These are phyloP conservation scores for Alectura lathami DNA, from an alignment of 2,113 vertebrate species.

Conservation along the genomic window DNA sequence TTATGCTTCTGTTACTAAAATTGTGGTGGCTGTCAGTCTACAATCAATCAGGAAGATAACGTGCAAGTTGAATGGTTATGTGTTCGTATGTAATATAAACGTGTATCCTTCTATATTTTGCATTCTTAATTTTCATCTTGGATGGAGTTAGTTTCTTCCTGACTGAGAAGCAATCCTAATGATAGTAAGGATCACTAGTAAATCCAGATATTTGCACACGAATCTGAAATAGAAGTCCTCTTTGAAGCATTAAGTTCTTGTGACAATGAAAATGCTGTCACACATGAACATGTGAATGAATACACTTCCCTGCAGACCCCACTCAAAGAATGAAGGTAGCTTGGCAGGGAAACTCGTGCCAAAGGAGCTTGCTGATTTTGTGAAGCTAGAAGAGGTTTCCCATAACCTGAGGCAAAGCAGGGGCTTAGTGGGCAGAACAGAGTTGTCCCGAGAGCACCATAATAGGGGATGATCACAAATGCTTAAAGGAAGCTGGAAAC, in stretches of 20 bases:
- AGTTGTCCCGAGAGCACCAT: not conserved
- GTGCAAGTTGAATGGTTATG: not conserved
- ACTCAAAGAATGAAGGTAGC: not conserved
- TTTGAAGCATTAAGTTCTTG: not conserved
- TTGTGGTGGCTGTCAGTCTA: not conserved
- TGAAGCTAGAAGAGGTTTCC: not conserved
- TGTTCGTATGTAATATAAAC: not conserved
- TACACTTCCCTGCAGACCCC: not conserved
- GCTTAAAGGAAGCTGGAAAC: not conserved
- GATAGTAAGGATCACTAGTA: not conserved
- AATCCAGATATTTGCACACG: not conserved
- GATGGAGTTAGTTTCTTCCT: not conserved
- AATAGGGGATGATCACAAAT: rapidly evolving
- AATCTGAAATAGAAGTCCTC: not conserved
- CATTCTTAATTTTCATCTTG: not conserved
- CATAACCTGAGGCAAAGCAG: not conserved
- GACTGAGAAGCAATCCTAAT: not conserved
- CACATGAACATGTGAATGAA: not conserved
- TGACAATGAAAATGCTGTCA: not conserved
- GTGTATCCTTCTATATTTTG: not conserved
- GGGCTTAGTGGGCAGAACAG: not conserved
- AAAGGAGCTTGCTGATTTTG: not conserved
- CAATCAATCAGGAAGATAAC: not conserved
- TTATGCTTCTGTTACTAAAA: not conserved
- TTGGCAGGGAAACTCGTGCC: not conserved